Evolutionary conservation across 2,888 invertebrate genomes (phyloP), one percentile per base, ranked within the genome.

Genomic region (Ametastegia equiseti): DNA sequence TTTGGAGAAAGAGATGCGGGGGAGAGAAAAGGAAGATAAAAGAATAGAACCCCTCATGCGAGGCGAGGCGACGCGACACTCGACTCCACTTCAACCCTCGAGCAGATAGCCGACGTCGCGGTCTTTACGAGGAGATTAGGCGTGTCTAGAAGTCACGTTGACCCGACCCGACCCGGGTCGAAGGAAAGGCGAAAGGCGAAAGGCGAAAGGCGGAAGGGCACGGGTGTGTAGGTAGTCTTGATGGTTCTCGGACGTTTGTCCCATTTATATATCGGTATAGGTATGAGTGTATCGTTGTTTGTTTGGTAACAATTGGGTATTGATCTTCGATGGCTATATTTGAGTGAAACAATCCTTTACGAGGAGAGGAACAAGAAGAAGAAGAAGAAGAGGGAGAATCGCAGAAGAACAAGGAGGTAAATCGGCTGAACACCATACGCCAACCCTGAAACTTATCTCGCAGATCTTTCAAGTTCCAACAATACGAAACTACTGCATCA

Each of bases 111-210:
- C 54, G 75, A 78, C 78, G 60, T 60, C 78, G 63, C 60, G 78
- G 60, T 78, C 75, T 63, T 78, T 78, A 78, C 78, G 78, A 78
- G 78, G 78, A 78, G 78, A 78, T 78, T 78, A 78, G 45, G 78
- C 78, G 60, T 78, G 63, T 63, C 78, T 63, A 78, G 60, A 63
- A 78, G 78, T 78, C 78, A 50, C 39, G 78, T 39, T 78, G 57
- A 42, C 60, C 78, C 30, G 67, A 67, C 42, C 60, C 78, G 57
- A 54, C 42, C 45, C 45, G 54, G 75, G 50, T 75, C 75, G 75
- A 54, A 33, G 50, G 45, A 36, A 50, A 75, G 75, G 54, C 45
- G 36, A 54, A 75, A 54, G 75, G n/a, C n/a, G n/a, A n/a, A n/a
- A n/a, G n/a, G n/a, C n/a, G n/a, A n/a, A n/a, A n/a, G n/a, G n/a